Conservation (phyloP, 2,113 vertebrate genomes). For the Sander lucioperca region DNA sequence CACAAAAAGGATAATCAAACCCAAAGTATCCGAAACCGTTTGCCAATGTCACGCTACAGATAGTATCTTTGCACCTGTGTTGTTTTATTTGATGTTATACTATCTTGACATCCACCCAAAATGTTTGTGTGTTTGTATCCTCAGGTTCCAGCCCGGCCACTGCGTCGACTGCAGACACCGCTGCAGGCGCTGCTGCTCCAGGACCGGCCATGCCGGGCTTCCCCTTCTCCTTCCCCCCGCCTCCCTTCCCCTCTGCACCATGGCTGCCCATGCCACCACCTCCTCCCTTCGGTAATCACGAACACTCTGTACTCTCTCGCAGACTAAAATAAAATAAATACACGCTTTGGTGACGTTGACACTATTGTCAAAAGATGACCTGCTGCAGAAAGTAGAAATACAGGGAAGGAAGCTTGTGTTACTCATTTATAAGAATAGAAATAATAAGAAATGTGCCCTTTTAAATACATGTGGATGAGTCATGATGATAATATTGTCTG, state of each 20-base stretch:
- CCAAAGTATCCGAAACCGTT: not conserved
- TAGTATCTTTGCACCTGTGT: not conserved
- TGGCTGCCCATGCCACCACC: slow-evolving; percentile 94
- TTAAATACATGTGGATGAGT: not conserved
- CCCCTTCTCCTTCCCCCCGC: slow-evolving; percentile 87
- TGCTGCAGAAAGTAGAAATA: not conserved
- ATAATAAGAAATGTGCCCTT: not conserved
- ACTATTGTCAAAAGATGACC: not conserved
- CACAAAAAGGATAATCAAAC: not conserved
- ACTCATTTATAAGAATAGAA: not conserved
- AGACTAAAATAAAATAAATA: not conserved
- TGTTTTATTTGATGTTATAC: not conserved
- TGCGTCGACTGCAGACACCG: slow-evolving; percentile 63
- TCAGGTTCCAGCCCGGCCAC: slow-evolving; percentile 72
- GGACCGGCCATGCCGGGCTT: slow-evolving; percentile 84
- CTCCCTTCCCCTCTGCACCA: slow-evolving; percentile 87
- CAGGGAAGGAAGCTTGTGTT: not conserved
- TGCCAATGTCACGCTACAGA: no score
- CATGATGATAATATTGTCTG: not conserved
- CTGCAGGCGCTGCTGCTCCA: slow-evolving; percentile 61
- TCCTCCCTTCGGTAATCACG: slow-evolving; percentile 88
- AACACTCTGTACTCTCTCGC: not conserved
- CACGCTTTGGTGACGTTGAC: not conserved
- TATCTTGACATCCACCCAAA: not conserved
- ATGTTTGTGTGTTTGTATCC: not conserved